phyloP scores from a whole-genome alignment of 1,140 invertebrate genomes.

The Spodoptera frugiperda region DNA sequence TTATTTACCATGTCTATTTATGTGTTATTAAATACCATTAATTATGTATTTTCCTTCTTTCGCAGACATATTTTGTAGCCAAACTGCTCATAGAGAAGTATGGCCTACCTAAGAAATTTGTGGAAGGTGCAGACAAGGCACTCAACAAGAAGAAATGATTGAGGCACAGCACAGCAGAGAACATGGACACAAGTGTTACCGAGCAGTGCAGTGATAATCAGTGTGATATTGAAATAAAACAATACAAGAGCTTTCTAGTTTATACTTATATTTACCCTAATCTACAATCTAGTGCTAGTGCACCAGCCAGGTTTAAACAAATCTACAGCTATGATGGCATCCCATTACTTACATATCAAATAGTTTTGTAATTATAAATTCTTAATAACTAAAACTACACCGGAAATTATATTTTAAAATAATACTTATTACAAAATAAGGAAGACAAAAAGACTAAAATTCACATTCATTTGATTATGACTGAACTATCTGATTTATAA shows the following conservation, averaged over 20 bases:
- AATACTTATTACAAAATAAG: slow-evolving; percentile 23
- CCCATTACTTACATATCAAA: not conserved
- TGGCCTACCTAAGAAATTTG: slow-evolving; percentile 82
- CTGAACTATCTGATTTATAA: not conserved
- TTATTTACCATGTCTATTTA: too few relatives aligned
- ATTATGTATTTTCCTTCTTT: slow-evolving; percentile 42
- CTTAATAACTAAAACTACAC: not conserved
- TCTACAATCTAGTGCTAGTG: not conserved
- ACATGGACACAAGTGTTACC: slow-evolving; percentile 3
- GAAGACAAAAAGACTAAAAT: slow-evolving; percentile 33
- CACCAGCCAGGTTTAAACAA: not conserved
- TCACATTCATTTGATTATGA: not conserved
- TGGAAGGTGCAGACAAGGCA: slow-evolving; percentile 84
- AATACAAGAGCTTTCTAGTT: slow-evolving; percentile 29
- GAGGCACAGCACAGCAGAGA: not conserved
- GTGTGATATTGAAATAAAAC: slow-evolving; percentile 42
- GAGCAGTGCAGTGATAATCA: slow-evolving; percentile 32
- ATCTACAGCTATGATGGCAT: not conserved
- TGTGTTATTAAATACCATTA: too few relatives aligned
- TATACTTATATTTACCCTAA: slow-evolving; percentile 30
- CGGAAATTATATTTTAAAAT: not conserved
- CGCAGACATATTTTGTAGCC: slow-evolving; percentile 82
- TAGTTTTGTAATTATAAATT: slow-evolving; percentile 3
- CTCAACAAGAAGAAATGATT: slow-evolving; percentile 82
- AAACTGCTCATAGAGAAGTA: slow-evolving; percentile 84